A percentile compares a stretch with the other conserved stretches of the same genome.
Evolutionary conservation across 2,797 vertebrate genomes (phyloP).

Genomic region (Gastrophryne carolinensis): DNA sequence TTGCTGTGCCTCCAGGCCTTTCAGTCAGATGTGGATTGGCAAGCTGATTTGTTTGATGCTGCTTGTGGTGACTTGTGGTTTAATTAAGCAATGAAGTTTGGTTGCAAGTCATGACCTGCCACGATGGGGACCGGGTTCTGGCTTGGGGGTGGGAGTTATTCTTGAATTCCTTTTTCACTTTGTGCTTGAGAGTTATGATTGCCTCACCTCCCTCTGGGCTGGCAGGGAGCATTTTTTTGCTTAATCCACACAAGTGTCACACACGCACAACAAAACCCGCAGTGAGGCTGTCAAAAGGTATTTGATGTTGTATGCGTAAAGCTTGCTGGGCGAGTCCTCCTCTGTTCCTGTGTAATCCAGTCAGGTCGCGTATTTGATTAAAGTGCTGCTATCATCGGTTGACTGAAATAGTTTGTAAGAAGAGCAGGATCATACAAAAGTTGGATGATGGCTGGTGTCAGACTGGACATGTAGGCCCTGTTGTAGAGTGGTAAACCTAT

Average conservation of each 20-base stretch:
- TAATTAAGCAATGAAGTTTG: neutral
- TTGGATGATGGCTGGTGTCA: too few relatives aligned
- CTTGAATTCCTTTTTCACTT: neutral
- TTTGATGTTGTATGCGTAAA: conserved; percentile 6
- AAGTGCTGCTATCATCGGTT: conserved; percentile 61
- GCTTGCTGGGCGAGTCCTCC: conserved; percentile 51
- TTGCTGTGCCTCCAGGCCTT: neutral
- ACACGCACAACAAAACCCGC: neutral
- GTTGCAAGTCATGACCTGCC: neutral
- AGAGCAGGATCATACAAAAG: too few relatives aligned
- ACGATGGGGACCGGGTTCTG: neutral
- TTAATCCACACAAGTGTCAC: neutral
- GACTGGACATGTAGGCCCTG: too few relatives aligned
- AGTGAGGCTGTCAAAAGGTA: neutral
- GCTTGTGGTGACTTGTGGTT: neutral
- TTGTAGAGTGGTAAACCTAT: too few relatives aligned
- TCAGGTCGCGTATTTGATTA: conserved; percentile 44
- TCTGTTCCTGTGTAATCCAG: conserved; percentile 55
- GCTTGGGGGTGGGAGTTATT: neutral
- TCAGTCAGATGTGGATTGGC: neutral
- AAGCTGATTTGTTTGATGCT: neutral
- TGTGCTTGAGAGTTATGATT: neutral
- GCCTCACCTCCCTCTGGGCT: neutral
- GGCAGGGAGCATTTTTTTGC: neutral
- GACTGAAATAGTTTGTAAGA: conserved; percentile 60